These are phyloP conservation scores for Anguilla pacifica DNA, from an alignment of 2,797 vertebrate genomes.

Conservation along the genomic window DNA sequence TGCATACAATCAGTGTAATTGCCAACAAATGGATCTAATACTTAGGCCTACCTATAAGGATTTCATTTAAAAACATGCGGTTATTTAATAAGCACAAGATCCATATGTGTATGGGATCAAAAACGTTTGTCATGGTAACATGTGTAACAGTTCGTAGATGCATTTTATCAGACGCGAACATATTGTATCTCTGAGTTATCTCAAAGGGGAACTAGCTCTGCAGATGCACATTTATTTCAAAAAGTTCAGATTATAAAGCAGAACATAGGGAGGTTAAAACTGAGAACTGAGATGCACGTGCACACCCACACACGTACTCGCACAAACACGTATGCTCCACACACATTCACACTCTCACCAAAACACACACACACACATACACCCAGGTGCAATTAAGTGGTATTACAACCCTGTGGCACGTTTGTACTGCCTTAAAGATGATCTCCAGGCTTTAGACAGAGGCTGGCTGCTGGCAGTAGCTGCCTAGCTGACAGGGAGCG, in stretches of 20 bases:
- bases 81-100: background rate
- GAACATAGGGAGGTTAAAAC: background rate
- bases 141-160: background rate
- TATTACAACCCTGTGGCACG: background rate
- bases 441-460: background rate
- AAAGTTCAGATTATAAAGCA: background rate
- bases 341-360: no score
- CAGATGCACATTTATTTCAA: background rate
- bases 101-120: background rate
- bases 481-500: background rate
- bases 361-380: background rate
- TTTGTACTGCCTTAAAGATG: background rate
- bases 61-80: background rate
- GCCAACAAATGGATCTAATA: background rate
- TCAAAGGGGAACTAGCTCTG: background rate
- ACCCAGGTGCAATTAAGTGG: background rate
- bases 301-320: background rate
- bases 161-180: background rate
- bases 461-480: background rate
- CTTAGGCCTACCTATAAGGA: background rate
- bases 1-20: background rate
- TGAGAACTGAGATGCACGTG: background rate
- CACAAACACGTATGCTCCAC: background rate
- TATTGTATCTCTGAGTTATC: background rate
- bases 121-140: background rate